Evolutionary conservation across 2,113 vertebrate species (phyloP).

Genomic region (cat (Felis catus)): F.catus_Fca126_mat1.0 CM031419.1:22070501-22071000

Average conservation of each 20-base stretch:
- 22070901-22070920: neutral
- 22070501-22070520: neutral
- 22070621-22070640: too few species aligned
- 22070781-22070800: neutral
- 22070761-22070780: neutral
- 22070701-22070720: too few species aligned
- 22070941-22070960: neutral
- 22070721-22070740: too few species aligned
- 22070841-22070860: neutral
- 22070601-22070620: too few species aligned
- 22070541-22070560: neutral
- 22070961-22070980: neutral
- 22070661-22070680: too few species aligned
- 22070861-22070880: neutral
- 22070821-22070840: neutral
- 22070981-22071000: neutral
- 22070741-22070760: too few species aligned
- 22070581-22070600: too few species aligned
- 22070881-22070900: neutral
- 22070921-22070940: neutral
- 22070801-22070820: neutral
- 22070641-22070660: too few species aligned
- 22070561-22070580: too few species aligned
- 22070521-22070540: neutral
- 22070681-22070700: too few species aligned